Evolutionary conservation across 1,140 invertebrate genomes (phyloP).

Genomic region (Monochamus saltuarius): DNA sequence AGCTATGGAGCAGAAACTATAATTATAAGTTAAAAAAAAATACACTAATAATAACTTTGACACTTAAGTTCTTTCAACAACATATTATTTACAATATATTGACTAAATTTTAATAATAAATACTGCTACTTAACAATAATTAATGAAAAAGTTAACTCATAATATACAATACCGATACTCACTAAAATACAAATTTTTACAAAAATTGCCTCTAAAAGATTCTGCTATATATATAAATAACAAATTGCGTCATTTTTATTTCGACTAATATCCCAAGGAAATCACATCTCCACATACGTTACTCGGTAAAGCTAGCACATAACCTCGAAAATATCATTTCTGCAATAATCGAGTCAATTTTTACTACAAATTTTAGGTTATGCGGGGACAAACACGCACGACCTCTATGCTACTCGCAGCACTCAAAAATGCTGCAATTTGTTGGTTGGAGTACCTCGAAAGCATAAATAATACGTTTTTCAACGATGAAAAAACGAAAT

Average conservation of each 20-base stretch:
- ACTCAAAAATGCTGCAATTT: too few species aligned
- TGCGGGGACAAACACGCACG: too few species aligned
- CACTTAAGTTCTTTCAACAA: constrained; percentile 29
- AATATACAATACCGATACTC: constrained; percentile 9
- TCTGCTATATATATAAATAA: constrained; percentile 13
- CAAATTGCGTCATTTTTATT: constrained; percentile 5
- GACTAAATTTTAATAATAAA: constrained; percentile 31
- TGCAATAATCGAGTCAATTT: too few species aligned
- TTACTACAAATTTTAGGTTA: too few species aligned
- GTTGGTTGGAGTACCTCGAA: too few species aligned
- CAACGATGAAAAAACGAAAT: too few species aligned
- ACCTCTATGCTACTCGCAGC: too few species aligned
- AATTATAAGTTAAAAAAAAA: constrained; percentile 39
- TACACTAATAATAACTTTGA: constrained; percentile 35
- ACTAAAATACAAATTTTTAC: constrained; percentile 19
- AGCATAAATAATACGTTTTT: too few species aligned
- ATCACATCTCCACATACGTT: too few species aligned
- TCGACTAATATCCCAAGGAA: background rate
- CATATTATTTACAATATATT: constrained; percentile 35
- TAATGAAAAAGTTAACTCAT: constrained; percentile 14
- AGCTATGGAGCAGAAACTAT: constrained; percentile 30
- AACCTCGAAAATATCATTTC: too few species aligned
- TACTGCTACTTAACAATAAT: constrained; percentile 14
- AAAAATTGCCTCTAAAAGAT: constrained; percentile 13
- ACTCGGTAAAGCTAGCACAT: too few species aligned